A percentile compares a stretch with the other conserved stretches of the same genome.
phyloP scores from a whole-genome alignment of 1,140 invertebrate species.

The Bicyclus anynana region DNA sequence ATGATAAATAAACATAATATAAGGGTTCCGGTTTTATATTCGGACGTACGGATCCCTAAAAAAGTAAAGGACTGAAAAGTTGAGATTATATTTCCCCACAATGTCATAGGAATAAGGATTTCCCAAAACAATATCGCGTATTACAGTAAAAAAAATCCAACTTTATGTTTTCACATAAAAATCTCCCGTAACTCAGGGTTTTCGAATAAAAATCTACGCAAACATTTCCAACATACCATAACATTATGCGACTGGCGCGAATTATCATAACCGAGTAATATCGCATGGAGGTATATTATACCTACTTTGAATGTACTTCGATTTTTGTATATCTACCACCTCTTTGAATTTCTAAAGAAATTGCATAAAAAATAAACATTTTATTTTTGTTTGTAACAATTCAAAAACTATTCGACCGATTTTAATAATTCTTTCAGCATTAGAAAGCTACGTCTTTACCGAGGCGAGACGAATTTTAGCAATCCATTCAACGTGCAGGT shows the following conservation, averaged over 20 bases:
- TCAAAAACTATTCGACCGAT: too few species aligned
- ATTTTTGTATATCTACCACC: conserved; percentile 19
- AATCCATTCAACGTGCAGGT: too few species aligned
- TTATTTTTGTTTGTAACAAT: too few species aligned
- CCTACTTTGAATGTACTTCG: conserved; percentile 16
- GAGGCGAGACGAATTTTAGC: too few species aligned
- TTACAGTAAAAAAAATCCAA: conserved; percentile 19
- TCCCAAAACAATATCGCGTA: conserved; percentile 28
- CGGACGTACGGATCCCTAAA: too few species aligned
- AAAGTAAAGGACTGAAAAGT: too few species aligned
- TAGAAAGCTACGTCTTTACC: too few species aligned
- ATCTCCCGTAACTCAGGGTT: conserved; percentile 45
- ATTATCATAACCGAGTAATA: conserved; percentile 67
- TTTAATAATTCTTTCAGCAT: too few species aligned
- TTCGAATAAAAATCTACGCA: conserved; percentile 52
- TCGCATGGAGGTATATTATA: conserved; percentile 28
- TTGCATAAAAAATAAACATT: too few species aligned
- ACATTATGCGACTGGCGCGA: conserved; percentile 58
- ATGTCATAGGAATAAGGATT: conserved; percentile 22
- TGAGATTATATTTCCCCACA: not conserved
- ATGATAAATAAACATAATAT: too few species aligned
- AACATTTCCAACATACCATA: conserved; percentile 50
- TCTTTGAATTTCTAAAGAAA: too few species aligned
- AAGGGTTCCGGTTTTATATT: too few species aligned
- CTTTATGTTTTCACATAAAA: conserved; percentile 42